Evolutionary conservation across 2,113 vertebrate species (phyloP).

Genomic region (Drymodes brunneopygia): DNA sequence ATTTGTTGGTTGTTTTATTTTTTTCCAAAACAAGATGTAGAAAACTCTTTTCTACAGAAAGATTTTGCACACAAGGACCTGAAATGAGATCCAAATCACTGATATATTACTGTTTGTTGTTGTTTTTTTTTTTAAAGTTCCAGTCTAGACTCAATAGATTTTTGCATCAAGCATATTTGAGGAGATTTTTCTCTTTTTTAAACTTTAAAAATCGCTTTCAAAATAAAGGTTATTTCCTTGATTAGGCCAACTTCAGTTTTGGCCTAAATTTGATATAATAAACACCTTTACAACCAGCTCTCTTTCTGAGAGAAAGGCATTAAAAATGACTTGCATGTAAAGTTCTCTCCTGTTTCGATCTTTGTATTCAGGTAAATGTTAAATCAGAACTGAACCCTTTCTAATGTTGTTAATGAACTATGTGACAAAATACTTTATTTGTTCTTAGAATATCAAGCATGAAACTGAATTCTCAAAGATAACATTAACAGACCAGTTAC

Average conservation of each 20-base stretch:
- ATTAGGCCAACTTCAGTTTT: background rate
- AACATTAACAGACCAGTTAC: background rate
- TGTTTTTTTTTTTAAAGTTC: background rate
- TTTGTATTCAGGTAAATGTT: background rate
- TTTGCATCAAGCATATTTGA: background rate
- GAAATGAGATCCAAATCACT: background rate
- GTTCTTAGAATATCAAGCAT: background rate
- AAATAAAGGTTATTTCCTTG: background rate
- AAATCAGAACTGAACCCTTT: background rate
- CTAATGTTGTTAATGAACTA: background rate
- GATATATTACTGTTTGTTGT: background rate
- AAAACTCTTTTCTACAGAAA: background rate
- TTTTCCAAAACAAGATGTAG: background rate
- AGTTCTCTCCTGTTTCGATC: background rate
- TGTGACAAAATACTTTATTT: background rate
- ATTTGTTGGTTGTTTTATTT: background rate
- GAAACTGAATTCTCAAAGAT: background rate
- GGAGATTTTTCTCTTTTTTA: background rate
- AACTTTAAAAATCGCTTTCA: background rate
- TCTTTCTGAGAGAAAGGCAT: background rate
- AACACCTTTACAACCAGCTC: background rate
- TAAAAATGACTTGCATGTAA: rapidly evolving
- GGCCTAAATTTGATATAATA: background rate
- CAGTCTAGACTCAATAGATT: background rate
- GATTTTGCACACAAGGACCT: background rate